A percentile compares a stretch with the other conserved stretches of the same genome.
Conservation (phyloP, 2,113 vertebrate species). For the Brachyhypopomus occidentalis region DNA sequence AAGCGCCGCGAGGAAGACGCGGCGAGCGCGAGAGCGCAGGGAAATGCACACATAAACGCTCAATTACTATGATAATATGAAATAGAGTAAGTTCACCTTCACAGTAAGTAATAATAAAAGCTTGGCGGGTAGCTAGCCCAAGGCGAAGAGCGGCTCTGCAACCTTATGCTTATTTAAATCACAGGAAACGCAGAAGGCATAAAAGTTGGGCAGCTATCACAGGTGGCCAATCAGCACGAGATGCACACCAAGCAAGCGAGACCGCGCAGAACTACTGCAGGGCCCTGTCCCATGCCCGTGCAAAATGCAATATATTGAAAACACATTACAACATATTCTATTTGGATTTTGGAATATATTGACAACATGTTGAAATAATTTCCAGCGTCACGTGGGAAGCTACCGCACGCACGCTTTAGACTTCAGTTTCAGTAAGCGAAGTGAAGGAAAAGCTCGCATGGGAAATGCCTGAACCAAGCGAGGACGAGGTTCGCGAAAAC, state of each 20-base stretch:
- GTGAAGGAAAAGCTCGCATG: background rate
- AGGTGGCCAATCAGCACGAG: constrained; percentile 28
- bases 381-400: background rate
- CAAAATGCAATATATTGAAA: constrained; percentile 34
- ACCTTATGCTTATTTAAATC: constrained; percentile 54
- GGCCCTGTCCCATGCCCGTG: background rate
- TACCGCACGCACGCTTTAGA: too few relatives aligned
- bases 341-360: background rate
- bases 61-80: constrained; percentile 58
- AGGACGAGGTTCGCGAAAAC: background rate
- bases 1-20: constrained; percentile 3
- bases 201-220: constrained; percentile 34
- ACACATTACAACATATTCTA: constrained; percentile 17
- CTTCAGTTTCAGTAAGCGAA: background rate
- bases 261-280: background rate
- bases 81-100: constrained; percentile 56
- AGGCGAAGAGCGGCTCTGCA: constrained; percentile 38
- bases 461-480: background rate
- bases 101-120: constrained; percentile 54
- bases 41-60: constrained; percentile 47
- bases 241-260: background rate
- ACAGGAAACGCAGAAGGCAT: constrained; percentile 29
- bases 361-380: background rate
- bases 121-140: constrained; percentile 43
- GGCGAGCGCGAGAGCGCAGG: background rate